Base-by-base conservation (phyloP, 2,113 vertebrate genomes). In the Plectropomus leopardus region DNA sequence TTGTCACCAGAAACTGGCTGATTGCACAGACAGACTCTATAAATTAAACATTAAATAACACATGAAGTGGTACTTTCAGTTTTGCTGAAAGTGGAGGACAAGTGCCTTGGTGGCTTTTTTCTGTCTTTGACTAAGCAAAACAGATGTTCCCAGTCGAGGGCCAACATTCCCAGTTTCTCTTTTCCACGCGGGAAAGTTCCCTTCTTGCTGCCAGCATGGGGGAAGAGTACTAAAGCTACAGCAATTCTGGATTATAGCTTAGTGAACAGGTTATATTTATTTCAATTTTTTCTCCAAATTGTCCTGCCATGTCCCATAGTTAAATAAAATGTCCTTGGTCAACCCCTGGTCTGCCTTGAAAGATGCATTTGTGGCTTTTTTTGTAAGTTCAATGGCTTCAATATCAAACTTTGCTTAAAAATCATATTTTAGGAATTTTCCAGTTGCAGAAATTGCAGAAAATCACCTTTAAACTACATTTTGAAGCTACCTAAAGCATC, bases 181-280 rank as follows among this genome's bases (percentile, higher is more conserved):
- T 94, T 94, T 95, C 92, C 93, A 92, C 84, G 88, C 78, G 87
- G 91, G 86, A 95, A 94, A 95, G 70, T 95, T 95, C 83, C 87
- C 75, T 58, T 86, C 44, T 32, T 14, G 2, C 47, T 94, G 94
- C 94, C 93, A 94, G 78, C 76, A 76, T 80, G 75, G 58, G 79
- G 80, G 80, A 81, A 90, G 63, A 71, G 71, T 59, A 77, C 80
- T 86, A 74, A 80, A 80, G 80, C 80, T 83, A 47, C 26, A 75
- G 72, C 66, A 26, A 87, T 86, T 92, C 91, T 93, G 92, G 89
- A 91, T 92, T 90, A 88, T 89, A 92, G 84, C 61, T 94, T 92
- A 91, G 88, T 76, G 85, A 92, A 86, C 88, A 83, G 76, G 57
- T 89, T 86, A 84, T 82, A 84, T 93, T 88, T 89, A 77, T 89